These are phyloP conservation scores for Pardalotus punctatus DNA, from an alignment of 2,113 vertebrate species.

Conservation along the genomic window DNA sequence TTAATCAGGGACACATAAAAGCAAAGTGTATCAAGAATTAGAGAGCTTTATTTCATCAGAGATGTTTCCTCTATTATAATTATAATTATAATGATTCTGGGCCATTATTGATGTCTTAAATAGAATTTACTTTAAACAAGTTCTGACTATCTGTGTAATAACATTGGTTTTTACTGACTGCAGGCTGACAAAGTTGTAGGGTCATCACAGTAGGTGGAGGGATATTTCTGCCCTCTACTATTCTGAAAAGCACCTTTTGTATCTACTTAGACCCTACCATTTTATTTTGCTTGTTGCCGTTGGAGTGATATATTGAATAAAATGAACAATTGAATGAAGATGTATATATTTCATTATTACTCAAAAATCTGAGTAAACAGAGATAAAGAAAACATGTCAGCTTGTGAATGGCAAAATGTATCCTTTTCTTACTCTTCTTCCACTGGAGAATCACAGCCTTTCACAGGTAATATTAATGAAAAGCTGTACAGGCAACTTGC, in stretches of 20 bases:
- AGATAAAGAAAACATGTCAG: neutral
- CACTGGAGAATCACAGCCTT: neutral
- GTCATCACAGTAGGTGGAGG: neutral
- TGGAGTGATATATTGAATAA: neutral
- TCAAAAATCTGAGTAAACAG: neutral
- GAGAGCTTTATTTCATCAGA: neutral
- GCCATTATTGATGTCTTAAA: neutral
- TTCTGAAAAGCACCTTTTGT: neutral
- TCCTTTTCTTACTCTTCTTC: neutral
- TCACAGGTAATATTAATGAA: neutral
- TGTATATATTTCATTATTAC: neutral
- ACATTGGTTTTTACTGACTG: neutral
- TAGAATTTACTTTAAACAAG: neutral
- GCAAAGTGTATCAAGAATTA: neutral
- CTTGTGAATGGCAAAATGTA: neutral
- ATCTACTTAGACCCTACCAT: neutral
- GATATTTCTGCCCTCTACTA: neutral
- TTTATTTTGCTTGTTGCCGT: neutral
- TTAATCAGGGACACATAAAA: neutral
- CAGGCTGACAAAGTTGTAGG: neutral
- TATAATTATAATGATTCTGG: neutral
- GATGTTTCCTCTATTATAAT: neutral
- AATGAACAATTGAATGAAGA: neutral
- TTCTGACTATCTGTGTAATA: neutral
- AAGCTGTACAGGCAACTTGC: neutral